Conservation (phyloP, 2,113 vertebrate genomes). For the Climacteris rufus region DNA sequence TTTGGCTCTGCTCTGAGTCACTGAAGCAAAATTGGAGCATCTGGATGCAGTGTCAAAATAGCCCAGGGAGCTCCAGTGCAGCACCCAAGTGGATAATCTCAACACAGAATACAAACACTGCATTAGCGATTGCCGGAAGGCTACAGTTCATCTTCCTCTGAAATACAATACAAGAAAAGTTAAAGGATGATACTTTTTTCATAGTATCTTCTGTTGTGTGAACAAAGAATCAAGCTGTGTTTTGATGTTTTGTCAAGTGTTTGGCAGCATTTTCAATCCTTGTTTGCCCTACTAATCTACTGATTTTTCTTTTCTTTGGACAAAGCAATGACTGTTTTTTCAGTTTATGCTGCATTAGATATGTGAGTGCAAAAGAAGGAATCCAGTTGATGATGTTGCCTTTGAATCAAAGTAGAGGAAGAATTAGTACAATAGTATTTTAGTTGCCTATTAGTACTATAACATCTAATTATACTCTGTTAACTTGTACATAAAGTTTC, state of each 20-base stretch:
- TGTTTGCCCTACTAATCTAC: not conserved
- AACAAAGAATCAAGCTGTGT: constrained; percentile 20
- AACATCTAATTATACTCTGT: not conserved
- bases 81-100: constrained; percentile 48
- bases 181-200: not conserved
- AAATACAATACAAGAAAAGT: constrained; percentile 40
- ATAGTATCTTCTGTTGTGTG: not conserved
- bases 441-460: not conserved
- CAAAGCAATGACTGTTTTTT: not conserved
- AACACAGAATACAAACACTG: constrained; percentile 51
- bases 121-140: constrained; percentile 15
- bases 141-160: constrained; percentile 18
- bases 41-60: constrained; percentile 61
- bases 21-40: constrained; percentile 69
- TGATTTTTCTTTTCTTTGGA: not conserved
- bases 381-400: not conserved
- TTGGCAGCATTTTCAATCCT: not conserved
- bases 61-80: constrained; percentile 21
- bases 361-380: not conserved
- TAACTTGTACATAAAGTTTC: not conserved
- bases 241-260: not conserved
- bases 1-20: constrained; percentile 51
- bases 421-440: not conserved
- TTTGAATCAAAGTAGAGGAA: not conserved
- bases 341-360: not conserved